phyloP scores from a whole-genome alignment of 2,113 vertebrate genomes.

The Pao palembangensis region DNA sequence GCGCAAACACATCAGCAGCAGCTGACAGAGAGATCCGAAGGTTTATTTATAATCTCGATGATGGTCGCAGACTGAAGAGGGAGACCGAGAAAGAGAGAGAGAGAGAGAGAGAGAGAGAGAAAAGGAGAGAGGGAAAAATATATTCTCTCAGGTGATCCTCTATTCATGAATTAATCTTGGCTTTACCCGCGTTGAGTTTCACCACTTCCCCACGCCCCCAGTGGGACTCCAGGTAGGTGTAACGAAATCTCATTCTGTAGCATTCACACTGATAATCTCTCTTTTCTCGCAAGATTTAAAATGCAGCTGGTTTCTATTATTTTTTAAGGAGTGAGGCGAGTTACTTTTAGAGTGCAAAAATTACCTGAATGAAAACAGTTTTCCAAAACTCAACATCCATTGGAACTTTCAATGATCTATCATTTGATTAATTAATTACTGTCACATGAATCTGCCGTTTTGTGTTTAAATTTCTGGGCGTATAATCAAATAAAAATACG shows the following conservation, averaged over 20 bases:
- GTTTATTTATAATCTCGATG: slow-evolving; percentile 32
- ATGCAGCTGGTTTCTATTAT: background rate
- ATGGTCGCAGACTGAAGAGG: slow-evolving; percentile 56
- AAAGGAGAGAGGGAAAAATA: background rate
- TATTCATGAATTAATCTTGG: slow-evolving; percentile 68
- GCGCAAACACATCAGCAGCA: slow-evolving; percentile 38
- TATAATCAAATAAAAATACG: background rate
- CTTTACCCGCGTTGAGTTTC: slow-evolving; percentile 65
- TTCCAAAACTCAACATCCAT: background rate
- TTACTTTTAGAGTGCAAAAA: background rate
- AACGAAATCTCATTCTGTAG: slow-evolving; percentile 36
- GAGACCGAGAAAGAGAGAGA: slow-evolving; percentile 5
- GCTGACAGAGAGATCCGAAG: no score
- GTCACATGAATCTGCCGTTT: background rate
- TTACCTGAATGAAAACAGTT: background rate
- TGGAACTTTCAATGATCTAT: background rate
- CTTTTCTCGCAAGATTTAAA: background rate
- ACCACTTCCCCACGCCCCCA: slow-evolving; percentile 62
- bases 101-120: slow-evolving; percentile 1
- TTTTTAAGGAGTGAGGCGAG: no score
- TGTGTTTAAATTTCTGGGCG: background rate
- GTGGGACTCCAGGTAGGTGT: slow-evolving; percentile 76
- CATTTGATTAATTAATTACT: slow-evolving; percentile 4
- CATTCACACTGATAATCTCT: slow-evolving; percentile 20
- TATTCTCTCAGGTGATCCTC: slow-evolving; percentile 52